A percentile compares a stretch with the other conserved stretches of the same genome.
Evolutionary conservation across 2,888 invertebrate species (phyloP).

Genomic region (Spodoptera picta): DNA sequence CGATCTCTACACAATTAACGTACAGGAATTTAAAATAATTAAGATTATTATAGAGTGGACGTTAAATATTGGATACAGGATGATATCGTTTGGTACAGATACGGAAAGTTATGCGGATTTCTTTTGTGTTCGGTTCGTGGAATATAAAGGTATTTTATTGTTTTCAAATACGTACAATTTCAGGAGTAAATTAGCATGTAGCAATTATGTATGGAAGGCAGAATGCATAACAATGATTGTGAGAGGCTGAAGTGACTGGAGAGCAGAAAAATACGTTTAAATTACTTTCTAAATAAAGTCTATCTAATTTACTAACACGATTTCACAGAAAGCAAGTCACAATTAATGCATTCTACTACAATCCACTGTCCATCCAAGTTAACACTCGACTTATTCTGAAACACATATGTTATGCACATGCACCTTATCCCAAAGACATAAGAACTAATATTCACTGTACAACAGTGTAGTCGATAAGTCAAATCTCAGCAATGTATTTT

Average conservation of each 20-base stretch:
- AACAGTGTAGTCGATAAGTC: not conserved
- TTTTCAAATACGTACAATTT: no score
- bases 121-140: no score
- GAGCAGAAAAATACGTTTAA: no score
- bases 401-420: not conserved
- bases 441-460: slow-evolving; percentile 4
- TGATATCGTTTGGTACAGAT: not conserved
- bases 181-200: no score
- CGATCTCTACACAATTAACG: slow-evolving; percentile 31
- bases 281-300: not conserved
- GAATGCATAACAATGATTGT: no score
- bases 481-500: slow-evolving; percentile 23
- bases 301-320: no score
- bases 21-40: slow-evolving; percentile 27
- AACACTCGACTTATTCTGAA: slow-evolving; percentile 47
- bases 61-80: not conserved
- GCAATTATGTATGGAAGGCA: no score
- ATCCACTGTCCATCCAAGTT: slow-evolving; percentile 51
- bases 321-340: slow-evolving; percentile 23
- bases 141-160: no score
- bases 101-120: not conserved
- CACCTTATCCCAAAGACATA: slow-evolving; percentile 25
- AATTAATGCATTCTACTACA: slow-evolving; percentile 34
- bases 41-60: not conserved
- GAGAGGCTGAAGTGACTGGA: no score